A percentile compares a stretch with the other conserved stretches of the same genome.
phyloP scores from a whole-genome alignment of 2,113 vertebrate genomes.

The Polypterus bichir region DNA sequence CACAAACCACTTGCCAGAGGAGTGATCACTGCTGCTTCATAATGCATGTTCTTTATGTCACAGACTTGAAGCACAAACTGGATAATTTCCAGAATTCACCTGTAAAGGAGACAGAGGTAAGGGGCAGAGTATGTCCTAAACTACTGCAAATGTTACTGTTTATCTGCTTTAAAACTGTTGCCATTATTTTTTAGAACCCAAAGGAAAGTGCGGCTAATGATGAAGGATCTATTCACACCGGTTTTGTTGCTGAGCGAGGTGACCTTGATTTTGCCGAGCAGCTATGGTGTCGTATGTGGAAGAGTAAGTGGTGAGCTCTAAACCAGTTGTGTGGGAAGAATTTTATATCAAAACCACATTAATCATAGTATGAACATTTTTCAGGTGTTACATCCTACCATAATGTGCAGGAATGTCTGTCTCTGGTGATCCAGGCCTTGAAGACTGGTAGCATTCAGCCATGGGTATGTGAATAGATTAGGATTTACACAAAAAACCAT shows the following conservation, averaged over 20 bases:
- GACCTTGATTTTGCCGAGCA: constrained; percentile 88
- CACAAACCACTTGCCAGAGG: too few relatives aligned
- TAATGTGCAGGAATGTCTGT: constrained; percentile 69
- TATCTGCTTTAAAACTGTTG: background rate
- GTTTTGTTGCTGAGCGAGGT: constrained; percentile 55
- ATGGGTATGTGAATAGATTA: constrained; percentile 56
- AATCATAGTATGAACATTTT: too few relatives aligned
- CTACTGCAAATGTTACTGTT: background rate
- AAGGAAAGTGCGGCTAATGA: constrained; percentile 43
- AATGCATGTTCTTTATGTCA: constrained; percentile 7
- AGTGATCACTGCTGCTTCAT: too few relatives aligned
- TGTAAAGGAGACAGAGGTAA: constrained; percentile 52
- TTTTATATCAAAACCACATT: too few relatives aligned
- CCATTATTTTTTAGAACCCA: constrained; percentile 27
- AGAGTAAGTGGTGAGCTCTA: constrained; percentile 46
- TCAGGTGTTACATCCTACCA: constrained; percentile 76
- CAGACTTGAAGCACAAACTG: constrained; percentile 65
- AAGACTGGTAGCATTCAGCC: constrained; percentile 69
- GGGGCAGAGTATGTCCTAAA: constrained; percentile 4
- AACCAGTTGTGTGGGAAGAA: too few relatives aligned
- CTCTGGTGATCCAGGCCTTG: constrained; percentile 64
- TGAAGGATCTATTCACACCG: constrained; percentile 52
- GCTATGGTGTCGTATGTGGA: constrained; percentile 80
- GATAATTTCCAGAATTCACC: constrained; percentile 42
- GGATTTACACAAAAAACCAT: background rate